Percentiles rank a stretch among this genome's conserved stretches.
phyloP scores from a whole-genome alignment of 2,888 invertebrate genomes.

The Dasypolia templi region DNA sequence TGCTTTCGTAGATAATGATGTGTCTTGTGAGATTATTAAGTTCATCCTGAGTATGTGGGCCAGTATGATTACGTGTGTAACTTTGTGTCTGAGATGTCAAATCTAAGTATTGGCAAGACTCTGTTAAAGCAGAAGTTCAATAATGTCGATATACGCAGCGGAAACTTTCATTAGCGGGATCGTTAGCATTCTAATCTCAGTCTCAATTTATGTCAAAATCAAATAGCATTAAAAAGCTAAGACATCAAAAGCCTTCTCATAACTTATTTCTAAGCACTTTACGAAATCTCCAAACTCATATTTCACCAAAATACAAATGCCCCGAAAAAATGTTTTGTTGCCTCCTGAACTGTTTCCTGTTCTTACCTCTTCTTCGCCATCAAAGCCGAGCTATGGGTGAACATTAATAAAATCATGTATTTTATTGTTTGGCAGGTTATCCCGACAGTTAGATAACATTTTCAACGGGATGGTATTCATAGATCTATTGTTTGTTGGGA shows the following conservation, averaged over 20 bases:
- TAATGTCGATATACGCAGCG: too few relatives aligned
- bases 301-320: constrained; percentile 41
- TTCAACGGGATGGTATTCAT: constrained; percentile 78
- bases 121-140: not conserved
- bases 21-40: not conserved
- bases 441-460: constrained; percentile 71
- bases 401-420: constrained; percentile 60
- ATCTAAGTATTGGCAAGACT: too few relatives aligned
- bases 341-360: constrained; percentile 39
- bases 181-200: too few relatives aligned
- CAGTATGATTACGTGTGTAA: too few relatives aligned
- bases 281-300: constrained; percentile 15
- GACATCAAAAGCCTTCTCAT: too few relatives aligned
- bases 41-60: not conserved
- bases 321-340: constrained; percentile 18
- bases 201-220: too few relatives aligned
- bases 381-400: constrained; percentile 49
- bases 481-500: constrained; percentile 74
- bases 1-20: too few relatives aligned
- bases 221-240: not conserved
- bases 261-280: not conserved
- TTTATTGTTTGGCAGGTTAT: constrained; percentile 72
- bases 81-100: not conserved
- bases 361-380: constrained; percentile 43
- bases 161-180: too few relatives aligned